A percentile compares a stretch with the other conserved stretches of the same genome.
These are phyloP conservation scores for Drusus annulatus DNA, from an alignment of 1,140 invertebrate species.

Conservation along the genomic window DNA sequence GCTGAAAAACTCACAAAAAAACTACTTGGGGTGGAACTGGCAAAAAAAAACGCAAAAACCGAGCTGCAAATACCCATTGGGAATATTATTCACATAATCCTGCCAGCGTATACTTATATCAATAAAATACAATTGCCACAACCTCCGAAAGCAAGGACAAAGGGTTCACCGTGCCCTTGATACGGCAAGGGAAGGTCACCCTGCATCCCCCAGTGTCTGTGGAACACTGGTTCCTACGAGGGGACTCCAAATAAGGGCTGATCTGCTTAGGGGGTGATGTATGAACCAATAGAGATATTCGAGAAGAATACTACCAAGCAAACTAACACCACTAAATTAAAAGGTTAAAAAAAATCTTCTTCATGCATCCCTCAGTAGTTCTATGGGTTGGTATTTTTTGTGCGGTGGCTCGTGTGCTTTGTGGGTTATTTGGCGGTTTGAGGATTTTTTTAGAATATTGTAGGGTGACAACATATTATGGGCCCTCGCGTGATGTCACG, in stretches of 20 bases:
- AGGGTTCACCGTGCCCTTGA: conserved; percentile 24
- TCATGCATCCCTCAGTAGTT: too few relatives aligned
- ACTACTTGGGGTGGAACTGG: too few relatives aligned
- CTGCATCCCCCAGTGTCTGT: neutral
- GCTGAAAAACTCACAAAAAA: too few relatives aligned
- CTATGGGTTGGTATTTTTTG: neutral
- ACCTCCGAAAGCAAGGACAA: conserved; percentile 3
- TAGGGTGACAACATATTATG: conserved; percentile 15
- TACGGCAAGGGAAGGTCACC: conserved; percentile 17
- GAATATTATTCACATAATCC: too few relatives aligned
- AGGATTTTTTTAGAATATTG: neutral
- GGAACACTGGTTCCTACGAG: neutral
- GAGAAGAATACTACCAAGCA: too few relatives aligned
- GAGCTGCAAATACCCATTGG: too few relatives aligned
- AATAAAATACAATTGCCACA: too few relatives aligned
- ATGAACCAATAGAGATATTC: neutral
- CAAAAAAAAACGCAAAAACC: too few relatives aligned
- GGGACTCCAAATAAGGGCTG: conserved; percentile 27
- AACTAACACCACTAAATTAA: too few relatives aligned
- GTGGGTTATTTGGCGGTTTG: neutral
- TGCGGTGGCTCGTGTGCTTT: neutral
- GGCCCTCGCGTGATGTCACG: neutral
- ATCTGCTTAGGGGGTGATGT: conserved; percentile 36
- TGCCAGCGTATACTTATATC: too few relatives aligned
- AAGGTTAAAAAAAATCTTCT: too few relatives aligned